Percentiles rank a stretch among this genome's conserved stretches.
phyloP scores from a whole-genome alignment of 2,888 invertebrate genomes.

The Campaea margaritaria region DNA sequence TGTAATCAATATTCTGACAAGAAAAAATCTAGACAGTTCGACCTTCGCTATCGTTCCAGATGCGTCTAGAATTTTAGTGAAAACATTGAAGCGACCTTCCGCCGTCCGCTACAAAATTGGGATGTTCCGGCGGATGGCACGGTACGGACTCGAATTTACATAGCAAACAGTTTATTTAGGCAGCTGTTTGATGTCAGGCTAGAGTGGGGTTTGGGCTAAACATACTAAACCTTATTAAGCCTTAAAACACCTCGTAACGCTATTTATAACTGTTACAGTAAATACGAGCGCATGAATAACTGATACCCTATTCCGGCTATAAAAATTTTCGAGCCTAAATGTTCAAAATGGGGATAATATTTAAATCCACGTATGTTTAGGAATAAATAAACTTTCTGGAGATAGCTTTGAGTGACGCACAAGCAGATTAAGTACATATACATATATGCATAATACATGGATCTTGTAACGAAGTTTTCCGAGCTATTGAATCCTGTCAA shows the following conservation, averaged over 20 bases:
- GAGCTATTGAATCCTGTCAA: conserved; percentile 6
- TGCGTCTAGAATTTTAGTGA: conserved; percentile 8
- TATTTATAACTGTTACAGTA: no score
- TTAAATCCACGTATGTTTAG: no score
- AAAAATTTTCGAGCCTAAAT: no score
- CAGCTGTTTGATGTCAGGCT: conserved; percentile 6
- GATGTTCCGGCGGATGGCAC: conserved; percentile 43
- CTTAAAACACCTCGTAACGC: not conserved
- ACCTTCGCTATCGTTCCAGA: conserved; percentile 8
- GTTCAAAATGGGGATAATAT: no score
- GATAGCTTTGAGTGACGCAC: conserved; percentile 1
- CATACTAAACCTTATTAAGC: not conserved
- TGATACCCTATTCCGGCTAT: no score
- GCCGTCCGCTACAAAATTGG: conserved; percentile 43
- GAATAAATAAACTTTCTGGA: not conserved
- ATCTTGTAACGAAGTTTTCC: conserved; percentile 6
- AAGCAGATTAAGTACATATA: no score
- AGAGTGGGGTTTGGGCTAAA: not conserved
- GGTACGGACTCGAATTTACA: conserved; percentile 27
- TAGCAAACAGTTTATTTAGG: conserved; percentile 16
- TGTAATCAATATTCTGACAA: no score
- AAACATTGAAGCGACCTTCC: conserved; percentile 22
- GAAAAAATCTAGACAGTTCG: conserved; percentile 1
- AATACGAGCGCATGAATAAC: no score
- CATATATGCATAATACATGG: conserved; percentile 7